Base-by-base conservation (phyloP, 2,797 vertebrate species). In the Acrossocheilus wenchowensis region DNA sequence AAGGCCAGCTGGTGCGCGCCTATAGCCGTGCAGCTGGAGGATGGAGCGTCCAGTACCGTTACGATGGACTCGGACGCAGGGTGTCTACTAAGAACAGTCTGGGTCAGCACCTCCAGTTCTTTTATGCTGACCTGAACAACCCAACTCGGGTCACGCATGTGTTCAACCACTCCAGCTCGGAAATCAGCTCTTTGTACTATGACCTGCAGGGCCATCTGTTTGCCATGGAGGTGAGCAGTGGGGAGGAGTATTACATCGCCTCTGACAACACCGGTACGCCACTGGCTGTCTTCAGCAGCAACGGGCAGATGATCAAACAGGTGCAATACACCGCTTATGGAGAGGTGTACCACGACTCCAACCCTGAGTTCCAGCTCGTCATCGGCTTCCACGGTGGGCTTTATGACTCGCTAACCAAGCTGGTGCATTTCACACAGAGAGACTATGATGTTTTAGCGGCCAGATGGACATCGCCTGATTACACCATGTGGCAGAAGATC, bases 201-300 rank as follows among this genome's bases (percentile, higher is more conserved):
- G 98, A 99, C 90, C 96, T 99, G 85, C 98, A 99, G 93, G 98
- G 98, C 26, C 98, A 99, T 92, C 96, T 99, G 89, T 99, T 99
- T 81, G 98, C 98, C 82, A 99, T 99, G 98, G 98, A 99, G 93
- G 98, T 99, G 90, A 99, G 98, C 95, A 99, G 97, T 0, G 98
- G 98, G 64, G 98, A 99, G 90, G 98, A 99, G 89, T 99, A 98
- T 88, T 99, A 99, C 0, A 97, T 99, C 0, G 98, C 98, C n/a
- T 99, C 98, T 0, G 98, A 99, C 91, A 99, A 99, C 95, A 99
- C 98, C 0, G 98, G 98, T 82, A 99, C 98, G 1, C 98, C 98
- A 0, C 91, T 99, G 90, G 98, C 98, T 0, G 98, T 99, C 87
- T 99, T 99, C 94, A 99, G 98, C 95, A 99, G 98, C 95, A 99